Conservation (phyloP, 1,140 invertebrate genomes). For the Atta texana region DNA sequence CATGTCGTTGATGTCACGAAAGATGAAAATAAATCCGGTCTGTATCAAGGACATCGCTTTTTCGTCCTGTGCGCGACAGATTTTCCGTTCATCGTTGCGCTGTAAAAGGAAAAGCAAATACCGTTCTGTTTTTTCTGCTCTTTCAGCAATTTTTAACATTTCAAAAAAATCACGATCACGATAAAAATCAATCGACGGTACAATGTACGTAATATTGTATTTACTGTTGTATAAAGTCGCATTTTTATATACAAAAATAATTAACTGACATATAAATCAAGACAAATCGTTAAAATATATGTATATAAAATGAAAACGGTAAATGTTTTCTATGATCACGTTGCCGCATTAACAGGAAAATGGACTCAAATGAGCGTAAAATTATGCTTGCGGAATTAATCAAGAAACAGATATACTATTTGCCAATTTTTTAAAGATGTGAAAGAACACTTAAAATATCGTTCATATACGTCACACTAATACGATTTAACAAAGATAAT, state of each 20-base stretch:
- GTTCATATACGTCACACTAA: background rate
- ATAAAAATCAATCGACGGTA: constrained; percentile 20
- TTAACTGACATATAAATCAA: constrained; percentile 34
- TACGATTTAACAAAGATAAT: constrained; percentile 2
- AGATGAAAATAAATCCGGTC: constrained; percentile 41
- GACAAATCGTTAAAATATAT: background rate
- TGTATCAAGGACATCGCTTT: constrained; percentile 30
- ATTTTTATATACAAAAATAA: background rate
- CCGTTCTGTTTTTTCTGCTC: background rate
- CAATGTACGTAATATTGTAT: background rate
- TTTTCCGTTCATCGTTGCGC: background rate
- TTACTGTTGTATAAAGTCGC: background rate
- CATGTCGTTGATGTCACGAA: constrained; percentile 6
- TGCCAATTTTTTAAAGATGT: constrained; percentile 27
- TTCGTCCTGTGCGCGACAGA: background rate
- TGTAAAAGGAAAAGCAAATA: constrained; percentile 8
- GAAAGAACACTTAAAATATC: constrained; percentile 6
- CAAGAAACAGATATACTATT: constrained; percentile 4
- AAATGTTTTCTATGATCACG: constrained; percentile 22
- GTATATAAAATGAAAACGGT: background rate
- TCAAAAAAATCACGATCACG: background rate
- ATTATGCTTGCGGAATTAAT: background rate
- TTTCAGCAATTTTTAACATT: background rate
- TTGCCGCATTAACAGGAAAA: background rate
- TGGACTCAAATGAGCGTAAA: constrained; percentile 22